Evolutionary conservation across 2,888 invertebrate species (phyloP).

Genomic region (Phanerotoma sp.): DNA sequence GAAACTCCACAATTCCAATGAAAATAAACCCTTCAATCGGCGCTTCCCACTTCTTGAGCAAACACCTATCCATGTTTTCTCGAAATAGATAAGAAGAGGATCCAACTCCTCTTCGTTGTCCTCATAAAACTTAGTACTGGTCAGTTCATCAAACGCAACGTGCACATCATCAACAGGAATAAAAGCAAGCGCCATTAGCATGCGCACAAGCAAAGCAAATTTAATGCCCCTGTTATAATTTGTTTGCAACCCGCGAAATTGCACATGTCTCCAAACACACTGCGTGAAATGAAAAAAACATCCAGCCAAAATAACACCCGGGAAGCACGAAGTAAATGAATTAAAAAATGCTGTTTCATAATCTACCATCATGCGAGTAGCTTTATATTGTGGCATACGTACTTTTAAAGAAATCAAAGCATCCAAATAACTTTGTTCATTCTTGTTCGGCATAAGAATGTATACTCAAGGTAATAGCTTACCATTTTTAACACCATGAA

Average conservation of each 20-base stretch:
- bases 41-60: too few relatives aligned
- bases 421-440: not conserved
- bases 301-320: not conserved
- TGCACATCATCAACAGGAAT: constrained; percentile 9
- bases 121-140: constrained; percentile 3
- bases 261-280: constrained; percentile 12
- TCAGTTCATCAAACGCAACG: constrained; percentile 5
- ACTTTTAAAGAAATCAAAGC: not conserved
- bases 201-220: constrained; percentile 10
- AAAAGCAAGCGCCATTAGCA: constrained; percentile 18
- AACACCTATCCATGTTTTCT: too few relatives aligned
- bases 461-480: constrained; percentile 11
- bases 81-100: too few relatives aligned
- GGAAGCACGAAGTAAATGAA: not conserved
- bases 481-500: constrained; percentile 11
- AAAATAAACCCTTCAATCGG: too few relatives aligned
- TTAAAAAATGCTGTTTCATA: constrained; percentile 9
- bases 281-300: constrained; percentile 17
- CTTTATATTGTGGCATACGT: not conserved
- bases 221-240: constrained; percentile 2
- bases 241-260: not conserved
- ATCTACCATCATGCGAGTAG: constrained; percentile 4
- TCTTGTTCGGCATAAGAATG: not conserved
- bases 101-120: constrained; percentile 8
- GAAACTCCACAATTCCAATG: too few relatives aligned